A percentile compares a stretch with the other conserved stretches of the same genome.
phyloP scores from a whole-genome alignment of 2,888 invertebrate species.

The Petrolisthes cinctipes region DNA sequence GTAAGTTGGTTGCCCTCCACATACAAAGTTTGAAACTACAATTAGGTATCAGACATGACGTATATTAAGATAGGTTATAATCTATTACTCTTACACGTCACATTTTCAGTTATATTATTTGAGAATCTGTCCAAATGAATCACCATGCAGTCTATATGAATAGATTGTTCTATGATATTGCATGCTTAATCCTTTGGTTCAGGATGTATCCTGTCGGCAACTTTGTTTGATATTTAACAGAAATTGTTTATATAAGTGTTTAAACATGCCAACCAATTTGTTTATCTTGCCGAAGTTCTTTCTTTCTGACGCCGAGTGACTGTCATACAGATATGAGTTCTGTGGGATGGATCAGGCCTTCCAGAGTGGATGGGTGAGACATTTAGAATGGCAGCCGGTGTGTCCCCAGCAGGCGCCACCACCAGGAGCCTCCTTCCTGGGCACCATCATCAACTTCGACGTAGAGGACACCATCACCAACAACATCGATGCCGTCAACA shows the following conservation, averaged over 20 bases:
- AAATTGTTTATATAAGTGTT: too few relatives aligned
- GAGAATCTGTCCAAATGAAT: too few relatives aligned
- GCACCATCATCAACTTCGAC: conserved; percentile 51
- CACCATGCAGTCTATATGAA: background rate
- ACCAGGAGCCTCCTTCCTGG: conserved; percentile 39
- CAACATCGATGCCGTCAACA: conserved; percentile 44
- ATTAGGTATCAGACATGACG: too few relatives aligned
- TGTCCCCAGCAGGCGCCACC: conserved; percentile 35
- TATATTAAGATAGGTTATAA: too few relatives aligned
- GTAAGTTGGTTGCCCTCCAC: background rate
- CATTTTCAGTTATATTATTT: too few relatives aligned
- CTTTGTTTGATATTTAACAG: too few relatives aligned
- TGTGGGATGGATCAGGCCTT: conserved; percentile 47
- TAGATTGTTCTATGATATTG: background rate
- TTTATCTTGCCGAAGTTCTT: too few relatives aligned
- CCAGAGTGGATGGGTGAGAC: conserved; percentile 20
- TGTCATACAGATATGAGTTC: conserved; percentile 40
- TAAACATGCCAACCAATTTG: too few relatives aligned
- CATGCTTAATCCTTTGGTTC: background rate
- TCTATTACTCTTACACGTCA: too few relatives aligned
- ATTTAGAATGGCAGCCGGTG: conserved; percentile 27
- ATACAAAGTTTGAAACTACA: too few relatives aligned
- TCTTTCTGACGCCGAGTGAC: too few relatives aligned
- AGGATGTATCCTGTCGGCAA: too few relatives aligned
- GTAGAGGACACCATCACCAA: conserved; percentile 39